Base-by-base conservation (phyloP, 2,113 vertebrate species). In the Caloenas nicobarica region DNA sequence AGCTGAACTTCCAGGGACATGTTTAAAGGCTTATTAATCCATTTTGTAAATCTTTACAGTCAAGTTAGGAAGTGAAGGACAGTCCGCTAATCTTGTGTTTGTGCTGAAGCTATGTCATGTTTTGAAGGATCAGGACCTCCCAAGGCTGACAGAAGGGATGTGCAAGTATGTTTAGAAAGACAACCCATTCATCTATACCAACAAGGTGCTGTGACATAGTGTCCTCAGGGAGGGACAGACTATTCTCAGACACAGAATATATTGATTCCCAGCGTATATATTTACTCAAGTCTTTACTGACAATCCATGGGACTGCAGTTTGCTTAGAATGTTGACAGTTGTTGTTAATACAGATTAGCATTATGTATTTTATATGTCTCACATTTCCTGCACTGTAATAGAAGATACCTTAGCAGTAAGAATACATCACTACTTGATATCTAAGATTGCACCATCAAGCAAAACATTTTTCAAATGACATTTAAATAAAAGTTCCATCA, bases 121-220 rank as follows among this genome's bases (percentile, higher is more conserved):
- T 86, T 54, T 50, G 31, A 80, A 84, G 51, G 31, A 77, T 23
- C 60, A n/a, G 40, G 18, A 62, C 10, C 40, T 42, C 29, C 26
- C 17, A 42, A 65, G 38, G 50, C 12, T 62, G 56, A 19, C 24
- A 72, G 44, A 57, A 9, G 22, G 83, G n/a, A 74, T 25, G 8
- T 56, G 53, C 18, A n/a, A 15, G 7, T 5, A 50, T 3, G 13
- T 64, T 86, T 54, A 66, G 48, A 74, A 14, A 16, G 16, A 83
- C 25, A 40, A 50, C 6, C 18, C 25, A 24, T 19, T 62, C 50
- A 60, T 29, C 60, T 84, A 25, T 58, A 38, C 17, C 70, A 86
- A n/a, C 26, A 42, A 72, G 70, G 18, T 2, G 7, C 48, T 25
- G 74, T 0, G 0, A 79, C 26, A 34, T 11, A 11, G 11, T 10